Base-by-base conservation (phyloP, 2,113 vertebrate species). In the Choloepus hoffmanni region DNA sequence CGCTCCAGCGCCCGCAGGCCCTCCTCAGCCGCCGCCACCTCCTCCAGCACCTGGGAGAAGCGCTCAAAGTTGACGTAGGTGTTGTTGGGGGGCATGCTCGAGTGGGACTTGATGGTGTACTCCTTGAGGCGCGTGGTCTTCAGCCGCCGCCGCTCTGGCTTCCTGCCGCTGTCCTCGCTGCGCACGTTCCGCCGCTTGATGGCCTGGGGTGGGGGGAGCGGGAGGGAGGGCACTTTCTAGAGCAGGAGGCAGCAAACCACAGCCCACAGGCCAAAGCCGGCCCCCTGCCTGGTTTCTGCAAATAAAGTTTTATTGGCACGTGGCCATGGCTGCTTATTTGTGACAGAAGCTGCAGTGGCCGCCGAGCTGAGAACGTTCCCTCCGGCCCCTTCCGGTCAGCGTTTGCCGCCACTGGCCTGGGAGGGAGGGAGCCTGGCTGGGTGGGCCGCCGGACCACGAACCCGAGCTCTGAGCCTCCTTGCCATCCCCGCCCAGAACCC, bases 1-100 rank as follows among this genome's bases (percentile, higher is more conserved):
- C 96, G 99, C 97, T 99, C 98, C 95, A 99, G 99, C 89, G 99
- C 99, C 0, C 98, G 98, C 53, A 99, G 98, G 86, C 99, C 99
- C 85, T 99, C 99, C 98, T 99, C 99, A 0, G 99, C 99, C 0
- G 98, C 99, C 0, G 99, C 98, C 73, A 99, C 99, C 98, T 99
- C 99, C 98, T 99, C 99, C 65, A 99, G 98, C 85, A 99, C 99
- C 94, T 98, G 99, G 67, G 99, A 99, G 98, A 99, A 99, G 97
- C 99, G 99, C 98, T 99, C 99, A 0, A 99, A 99, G 98, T 99
- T 99, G 98, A 99, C 98, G 95, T 99, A 99, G 33, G 99, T 99
- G 98, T 99, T 99, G 98, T 99, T 99, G 63, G 99, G 99, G 0
- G 99, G 99, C 99, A 99, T 99, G 98, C 99, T 99, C 26, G 99